Evolutionary conservation across 2,888 invertebrate genomes (phyloP), one percentile per base, ranked within the genome.

Genomic region (Apotomis capreana): DNA sequence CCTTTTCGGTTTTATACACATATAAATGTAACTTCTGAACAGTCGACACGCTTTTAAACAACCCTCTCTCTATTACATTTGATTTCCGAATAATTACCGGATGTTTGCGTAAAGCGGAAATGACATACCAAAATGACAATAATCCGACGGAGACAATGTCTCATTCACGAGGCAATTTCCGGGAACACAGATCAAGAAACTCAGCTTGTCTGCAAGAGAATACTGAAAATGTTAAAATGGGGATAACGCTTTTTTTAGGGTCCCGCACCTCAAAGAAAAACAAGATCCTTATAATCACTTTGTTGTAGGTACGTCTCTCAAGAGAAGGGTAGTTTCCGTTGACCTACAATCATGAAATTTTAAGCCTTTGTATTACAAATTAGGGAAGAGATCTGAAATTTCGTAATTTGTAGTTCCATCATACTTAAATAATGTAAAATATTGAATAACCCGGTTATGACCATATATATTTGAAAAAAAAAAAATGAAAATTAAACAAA

Each of bases 61-160:
- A 83, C 80, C 81, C 82, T 81, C 81, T 83, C 78, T 76, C 78
- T 82, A 80, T 84, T 82, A 84, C 83, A 82, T 88, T 87, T 86
- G 84, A 85, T 88, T 87, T 89, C 86, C 86, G 86, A 86, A 89
- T 89, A 89, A 89, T 89, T 87, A 88, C 85, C 85, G 86, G 86
- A 88, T 87, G 84, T 89, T 89, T 88, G 86, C 84, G 80, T 83
- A 82, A 84, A 85, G 78, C 86, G 91, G 90, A 91, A 89, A 90
- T 89, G 88, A 87, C 85, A 87, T 87, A 84, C 85, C 83, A 85
- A 88, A 88, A 88, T 84, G 87, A 87, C 89, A 88, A 88, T 88
- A 88, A 88, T 89, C 86, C 84, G 75, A 84, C 83, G 79, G 81
- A 88, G 87, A 89, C 89, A 90, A 86, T 88, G 89, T 88, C 84